A percentile compares a stretch with the other conserved stretches of the same genome.
Evolutionary conservation across 2,797 vertebrate genomes (phyloP).

Genomic region (Gallirallus australis): DNA sequence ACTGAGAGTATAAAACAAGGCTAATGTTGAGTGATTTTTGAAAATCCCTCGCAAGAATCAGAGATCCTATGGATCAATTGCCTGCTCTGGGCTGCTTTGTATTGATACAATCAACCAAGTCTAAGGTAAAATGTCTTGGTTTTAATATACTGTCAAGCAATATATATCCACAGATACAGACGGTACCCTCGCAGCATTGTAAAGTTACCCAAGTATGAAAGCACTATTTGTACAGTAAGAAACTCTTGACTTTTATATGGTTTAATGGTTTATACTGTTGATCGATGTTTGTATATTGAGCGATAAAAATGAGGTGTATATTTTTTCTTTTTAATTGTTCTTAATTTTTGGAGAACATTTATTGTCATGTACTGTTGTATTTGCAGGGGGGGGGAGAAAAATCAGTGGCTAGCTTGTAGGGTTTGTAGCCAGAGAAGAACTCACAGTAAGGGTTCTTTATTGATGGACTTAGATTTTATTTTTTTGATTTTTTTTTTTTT

Average conservation of each 20-base stretch:
- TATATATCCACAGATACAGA: background rate
- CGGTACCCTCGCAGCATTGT: constrained; percentile 39
- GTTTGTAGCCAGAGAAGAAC: constrained; percentile 18
- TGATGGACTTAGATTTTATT: background rate
- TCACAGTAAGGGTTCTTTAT: constrained; percentile 1
- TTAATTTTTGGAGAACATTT: constrained; percentile 51
- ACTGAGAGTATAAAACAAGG: constrained; percentile 11
- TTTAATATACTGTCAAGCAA: constrained; percentile 46
- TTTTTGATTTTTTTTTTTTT: background rate
- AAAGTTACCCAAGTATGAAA: constrained; percentile 64
- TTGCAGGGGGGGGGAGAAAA: background rate
- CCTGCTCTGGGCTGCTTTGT: constrained; percentile 3
- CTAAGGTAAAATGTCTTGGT: constrained; percentile 31
- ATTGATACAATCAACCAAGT: background rate
- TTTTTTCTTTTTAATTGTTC: constrained; percentile 66
- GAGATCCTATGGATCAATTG: constrained; percentile 51
- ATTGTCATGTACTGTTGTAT: constrained; percentile 60
- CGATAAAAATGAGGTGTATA: constrained; percentile 70
- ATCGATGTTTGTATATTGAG: constrained; percentile 76
- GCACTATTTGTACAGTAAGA: constrained; percentile 75
- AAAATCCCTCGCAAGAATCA: constrained; percentile 17
- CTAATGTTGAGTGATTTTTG: constrained; percentile 40
- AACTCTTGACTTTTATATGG: constrained; percentile 72
- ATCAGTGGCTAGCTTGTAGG: constrained; percentile 25
- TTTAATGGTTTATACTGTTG: constrained; percentile 73